These are phyloP conservation scores for Melipona beecheii DNA, from an alignment of 2,888 invertebrate genomes.

Conservation along the genomic window DNA sequence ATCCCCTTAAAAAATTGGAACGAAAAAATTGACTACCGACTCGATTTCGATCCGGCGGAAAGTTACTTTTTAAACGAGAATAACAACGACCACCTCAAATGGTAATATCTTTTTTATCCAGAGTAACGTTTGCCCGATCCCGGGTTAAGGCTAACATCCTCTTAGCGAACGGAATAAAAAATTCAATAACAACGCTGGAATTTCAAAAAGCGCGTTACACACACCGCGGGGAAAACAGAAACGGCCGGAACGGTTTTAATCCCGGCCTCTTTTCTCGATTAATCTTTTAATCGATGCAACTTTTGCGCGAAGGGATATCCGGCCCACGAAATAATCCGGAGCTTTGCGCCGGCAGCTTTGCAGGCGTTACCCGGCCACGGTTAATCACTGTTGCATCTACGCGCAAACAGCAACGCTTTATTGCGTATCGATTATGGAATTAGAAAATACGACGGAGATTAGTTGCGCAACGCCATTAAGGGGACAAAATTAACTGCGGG, in stretches of 20 bases:
- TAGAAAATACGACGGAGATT: slow-evolving; percentile 50
- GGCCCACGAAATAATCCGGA: slow-evolving; percentile 39
- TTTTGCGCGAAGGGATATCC: slow-evolving; percentile 42
- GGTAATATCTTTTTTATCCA: too few relatives aligned
- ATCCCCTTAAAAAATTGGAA: neutral
- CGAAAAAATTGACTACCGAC: neutral
- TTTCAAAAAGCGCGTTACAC: neutral
- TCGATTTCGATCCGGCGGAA: too few relatives aligned
- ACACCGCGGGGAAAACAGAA: neutral
- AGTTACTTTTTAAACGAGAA: too few relatives aligned
- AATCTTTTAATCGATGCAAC: slow-evolving; percentile 50
- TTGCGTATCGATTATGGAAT: slow-evolving; percentile 54
- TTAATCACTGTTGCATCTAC: slow-evolving; percentile 49
- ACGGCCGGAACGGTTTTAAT: neutral
- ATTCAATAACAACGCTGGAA: slow-evolving; percentile 5
- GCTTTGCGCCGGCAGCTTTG: slow-evolving; percentile 43
- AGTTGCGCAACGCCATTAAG: slow-evolving; percentile 35
- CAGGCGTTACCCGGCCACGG: slow-evolving; percentile 16
- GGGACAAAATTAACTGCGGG: slow-evolving; percentile 5
- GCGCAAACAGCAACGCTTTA: slow-evolving; percentile 47
- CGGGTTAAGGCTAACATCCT: neutral
- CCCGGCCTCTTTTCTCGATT: neutral
- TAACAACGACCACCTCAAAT: too few relatives aligned
- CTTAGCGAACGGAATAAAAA: neutral
- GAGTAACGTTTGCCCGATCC: too few relatives aligned